Conservation (phyloP, 2,113 vertebrate genomes). For the Bubo bubo region DNA sequence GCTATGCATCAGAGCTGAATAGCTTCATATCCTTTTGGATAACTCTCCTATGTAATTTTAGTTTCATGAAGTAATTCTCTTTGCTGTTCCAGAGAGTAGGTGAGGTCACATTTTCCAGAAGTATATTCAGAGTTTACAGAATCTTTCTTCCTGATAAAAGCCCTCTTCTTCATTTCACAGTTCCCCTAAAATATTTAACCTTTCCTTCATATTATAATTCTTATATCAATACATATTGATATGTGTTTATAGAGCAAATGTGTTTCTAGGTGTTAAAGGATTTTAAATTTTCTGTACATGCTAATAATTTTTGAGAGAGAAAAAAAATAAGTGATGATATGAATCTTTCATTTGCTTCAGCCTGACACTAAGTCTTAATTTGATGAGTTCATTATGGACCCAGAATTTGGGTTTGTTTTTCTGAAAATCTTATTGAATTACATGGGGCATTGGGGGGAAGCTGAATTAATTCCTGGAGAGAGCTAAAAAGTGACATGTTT, state of each 20-base stretch:
- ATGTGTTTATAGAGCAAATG: background rate
- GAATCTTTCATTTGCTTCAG: background rate
- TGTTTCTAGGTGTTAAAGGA: background rate
- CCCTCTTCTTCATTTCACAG: background rate
- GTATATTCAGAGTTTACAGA: background rate
- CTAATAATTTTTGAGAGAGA: background rate
- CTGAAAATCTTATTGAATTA: background rate
- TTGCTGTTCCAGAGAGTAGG: background rate
- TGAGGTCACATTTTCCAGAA: slow-evolving; percentile 40
- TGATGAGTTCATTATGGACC: background rate
- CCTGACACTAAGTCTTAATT: background rate
- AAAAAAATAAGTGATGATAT: background rate
- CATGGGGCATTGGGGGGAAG: background rate
- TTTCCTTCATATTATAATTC: background rate
- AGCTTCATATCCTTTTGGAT: background rate
- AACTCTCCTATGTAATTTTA: slow-evolving; percentile 23
- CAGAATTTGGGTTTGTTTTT: background rate
- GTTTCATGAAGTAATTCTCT: slow-evolving; percentile 29
- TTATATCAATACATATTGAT: background rate
- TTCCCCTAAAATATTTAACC: background rate
- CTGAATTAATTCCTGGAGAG: background rate
- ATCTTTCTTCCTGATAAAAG: background rate
- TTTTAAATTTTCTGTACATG: background rate
- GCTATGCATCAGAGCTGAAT: background rate
- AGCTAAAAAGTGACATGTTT: background rate